These are phyloP conservation scores for Dichetophora obliterata DNA, from an alignment of 2,888 invertebrate species.

Conservation along the genomic window DNA sequence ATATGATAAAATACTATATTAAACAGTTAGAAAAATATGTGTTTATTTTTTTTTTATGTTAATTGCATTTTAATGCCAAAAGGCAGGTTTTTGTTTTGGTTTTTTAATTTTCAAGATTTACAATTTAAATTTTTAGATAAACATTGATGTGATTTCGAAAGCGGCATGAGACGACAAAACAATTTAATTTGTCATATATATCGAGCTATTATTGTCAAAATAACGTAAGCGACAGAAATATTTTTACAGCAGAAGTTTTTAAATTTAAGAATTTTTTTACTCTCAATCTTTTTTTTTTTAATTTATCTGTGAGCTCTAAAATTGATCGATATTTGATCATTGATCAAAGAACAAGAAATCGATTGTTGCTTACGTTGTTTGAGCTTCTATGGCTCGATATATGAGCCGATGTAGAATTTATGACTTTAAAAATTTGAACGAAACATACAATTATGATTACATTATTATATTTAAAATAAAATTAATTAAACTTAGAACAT, in stretches of 20 bases:
- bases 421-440: background rate
- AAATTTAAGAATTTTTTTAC: no score
- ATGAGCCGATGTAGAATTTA: background rate
- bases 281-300: no score
- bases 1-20: background rate
- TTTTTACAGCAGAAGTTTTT: no score
- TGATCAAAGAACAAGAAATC: no score
- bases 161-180: no score
- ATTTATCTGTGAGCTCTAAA: no score
- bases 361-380: no score
- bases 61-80: constrained; percentile 22
- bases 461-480: background rate
- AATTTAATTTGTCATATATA: no score
- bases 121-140: background rate
- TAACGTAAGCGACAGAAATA: no score
- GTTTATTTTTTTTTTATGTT: background rate
- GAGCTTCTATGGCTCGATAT: no score
- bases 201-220: no score
- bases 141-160: background rate
- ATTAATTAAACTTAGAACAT: constrained; percentile 6
- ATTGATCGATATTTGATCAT: no score
- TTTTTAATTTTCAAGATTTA: background rate
- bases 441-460: background rate
- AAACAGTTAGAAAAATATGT: background rate
- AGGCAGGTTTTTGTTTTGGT: background rate